Evolutionary conservation across 2,888 invertebrate species (phyloP).

Genomic region (Noctuana brunneofusca): DNA sequence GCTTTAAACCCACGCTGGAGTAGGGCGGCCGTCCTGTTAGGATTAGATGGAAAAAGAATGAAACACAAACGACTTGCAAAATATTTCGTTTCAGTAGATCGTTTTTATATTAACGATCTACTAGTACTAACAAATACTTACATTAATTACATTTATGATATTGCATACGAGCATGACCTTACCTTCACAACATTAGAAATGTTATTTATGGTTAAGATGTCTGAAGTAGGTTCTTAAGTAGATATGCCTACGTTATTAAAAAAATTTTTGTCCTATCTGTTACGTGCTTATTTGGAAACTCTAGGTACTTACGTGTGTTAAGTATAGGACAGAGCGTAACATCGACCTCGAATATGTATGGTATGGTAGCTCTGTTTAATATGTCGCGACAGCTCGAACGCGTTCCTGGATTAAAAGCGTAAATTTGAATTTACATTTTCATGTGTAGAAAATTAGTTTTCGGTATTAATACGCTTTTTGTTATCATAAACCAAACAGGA

Average conservation of each 20-base stretch:
- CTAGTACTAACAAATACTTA: too few species aligned
- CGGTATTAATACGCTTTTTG: conserved; percentile 12
- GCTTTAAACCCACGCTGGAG: conserved; percentile 12
- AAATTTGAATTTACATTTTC: conserved; percentile 25
- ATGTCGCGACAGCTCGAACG: conserved; percentile 14
- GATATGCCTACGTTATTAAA: too few species aligned
- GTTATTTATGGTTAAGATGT: too few species aligned
- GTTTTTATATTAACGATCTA: too few species aligned
- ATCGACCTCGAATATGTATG: conserved; percentile 23
- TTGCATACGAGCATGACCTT: too few species aligned
- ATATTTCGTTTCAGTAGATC: too few species aligned
- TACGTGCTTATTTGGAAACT: neutral
- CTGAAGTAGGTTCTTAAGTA: too few species aligned
- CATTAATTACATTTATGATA: too few species aligned
- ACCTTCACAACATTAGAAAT: too few species aligned
- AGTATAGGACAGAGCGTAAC: conserved; percentile 16
- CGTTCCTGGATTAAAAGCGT: conserved; percentile 21
- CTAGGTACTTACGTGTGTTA: conserved; percentile 6
- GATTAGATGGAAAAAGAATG: neutral
- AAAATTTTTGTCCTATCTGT: neutral
- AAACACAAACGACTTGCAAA: neutral
- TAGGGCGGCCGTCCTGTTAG: neutral
- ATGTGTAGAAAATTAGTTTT: conserved; percentile 17
- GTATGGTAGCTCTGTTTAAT: conserved; percentile 24
- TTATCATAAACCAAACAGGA: neutral